These are phyloP conservation scores for Holotrichia oblita DNA, from an alignment of 1,140 invertebrate genomes.

Conservation along the genomic window DNA sequence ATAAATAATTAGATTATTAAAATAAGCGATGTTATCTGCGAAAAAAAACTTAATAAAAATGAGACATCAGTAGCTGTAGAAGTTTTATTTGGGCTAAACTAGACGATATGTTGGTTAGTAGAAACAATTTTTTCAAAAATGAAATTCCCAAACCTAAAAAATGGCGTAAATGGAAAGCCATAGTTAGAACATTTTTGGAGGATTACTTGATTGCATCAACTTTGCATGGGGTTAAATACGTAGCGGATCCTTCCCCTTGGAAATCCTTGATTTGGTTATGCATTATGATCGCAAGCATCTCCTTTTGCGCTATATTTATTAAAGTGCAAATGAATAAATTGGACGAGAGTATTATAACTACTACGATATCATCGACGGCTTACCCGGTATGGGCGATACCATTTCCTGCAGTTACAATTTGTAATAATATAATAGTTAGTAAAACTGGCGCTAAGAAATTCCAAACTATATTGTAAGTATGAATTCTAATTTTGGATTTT, in stretches of 20 bases:
- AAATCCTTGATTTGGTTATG: slow-evolving; percentile 6
- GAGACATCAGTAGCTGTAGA: too few species aligned
- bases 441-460: background rate
- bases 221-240: slow-evolving; percentile 15
- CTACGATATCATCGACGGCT: slow-evolving; percentile 30
- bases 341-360: background rate
- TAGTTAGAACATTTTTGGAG: background rate
- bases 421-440: slow-evolving; percentile 23
- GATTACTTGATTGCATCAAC: background rate
- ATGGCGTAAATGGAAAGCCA: background rate
- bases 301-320: slow-evolving; percentile 24
- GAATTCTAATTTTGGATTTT: background rate
- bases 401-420: slow-evolving; percentile 33
- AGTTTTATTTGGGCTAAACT: too few species aligned
- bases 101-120: too few species aligned
- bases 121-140: too few species aligned
- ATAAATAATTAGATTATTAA: too few species aligned
- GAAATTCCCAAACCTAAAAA: background rate
- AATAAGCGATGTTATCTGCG: too few species aligned
- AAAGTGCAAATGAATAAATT: slow-evolving; percentile 28
- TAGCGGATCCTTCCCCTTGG: background rate
- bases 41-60: too few species aligned
- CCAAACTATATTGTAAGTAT: slow-evolving; percentile 30
- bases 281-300: slow-evolving; percentile 7
- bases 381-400: slow-evolving; percentile 24